Base-by-base conservation (phyloP, 1,140 invertebrate species). In the Trypoxylus dichotomus region DNA sequence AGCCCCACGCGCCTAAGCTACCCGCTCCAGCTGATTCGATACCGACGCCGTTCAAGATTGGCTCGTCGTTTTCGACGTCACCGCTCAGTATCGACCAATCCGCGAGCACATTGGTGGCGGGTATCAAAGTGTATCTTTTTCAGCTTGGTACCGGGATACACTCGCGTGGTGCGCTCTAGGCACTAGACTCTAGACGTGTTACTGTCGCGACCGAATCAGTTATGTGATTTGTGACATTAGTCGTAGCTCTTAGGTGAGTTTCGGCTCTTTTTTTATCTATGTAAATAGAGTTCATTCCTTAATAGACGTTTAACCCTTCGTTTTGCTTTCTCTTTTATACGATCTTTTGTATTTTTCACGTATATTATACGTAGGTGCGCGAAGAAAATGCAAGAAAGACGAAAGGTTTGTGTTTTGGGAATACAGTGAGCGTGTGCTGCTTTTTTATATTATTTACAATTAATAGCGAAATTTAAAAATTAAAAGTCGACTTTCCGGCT, bases 21-120 rank as follows among this genome's bases (percentile, higher is more conserved):
- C 80, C 79, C 80, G 82, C 77, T 74, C 79, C 82, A 83, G 83
- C 80, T 83, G 83, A 82, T 82, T 82, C 71, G 81, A 83, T 81
- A 81, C 77, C 80, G 77, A 80, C 79, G 80, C 60, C 77, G 76
- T 58, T 60, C 68, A 71, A 76, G 77, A 84, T 85, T 85, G 84
- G 84, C 58, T 75, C 60, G 60, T 19, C 60, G 60, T 73, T 75
- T 47, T 77, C 82, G 81, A 86, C 85, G 85, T 84, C 82, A 84
- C 76, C 42, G 41, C 32, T 25, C 72, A 77, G 71, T 81, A 81
- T 81, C 82, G 81, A 82, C 85, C 85, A 86, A 86, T 86, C 80
- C 78, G 63, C 73, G 72, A 74, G 75, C 77, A 78, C 43, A 77
- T 78, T 77, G 81, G 81, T 83, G 83, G 83, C 84, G 82, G 82